A percentile compares a stretch with the other conserved stretches of the same genome.
phyloP scores from a whole-genome alignment of 1,140 invertebrate species.

The Varroa destructor region DNA sequence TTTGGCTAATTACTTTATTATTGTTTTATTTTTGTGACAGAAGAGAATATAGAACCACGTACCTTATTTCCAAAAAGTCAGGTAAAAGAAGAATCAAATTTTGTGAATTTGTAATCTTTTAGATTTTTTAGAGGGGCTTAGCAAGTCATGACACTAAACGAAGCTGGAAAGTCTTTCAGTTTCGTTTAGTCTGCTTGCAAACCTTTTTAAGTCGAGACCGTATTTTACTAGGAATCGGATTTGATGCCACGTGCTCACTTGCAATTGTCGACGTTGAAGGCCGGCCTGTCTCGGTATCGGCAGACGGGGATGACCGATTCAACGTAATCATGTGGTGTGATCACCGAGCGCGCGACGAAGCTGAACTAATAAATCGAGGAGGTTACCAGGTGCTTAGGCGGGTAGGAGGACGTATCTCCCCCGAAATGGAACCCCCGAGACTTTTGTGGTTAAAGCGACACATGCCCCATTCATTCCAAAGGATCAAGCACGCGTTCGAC shows the following conservation, averaged over 20 bases:
- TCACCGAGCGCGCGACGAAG: conserved; percentile 69
- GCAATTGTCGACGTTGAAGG: conserved; percentile 60
- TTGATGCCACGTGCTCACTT: conserved; percentile 89
- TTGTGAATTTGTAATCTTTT: no score
- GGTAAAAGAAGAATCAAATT: no score
- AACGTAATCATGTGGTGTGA: conserved; percentile 97
- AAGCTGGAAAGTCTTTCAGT: no score
- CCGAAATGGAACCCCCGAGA: conserved; percentile 92
- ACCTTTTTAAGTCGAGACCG: not conserved
- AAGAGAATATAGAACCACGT: no score
- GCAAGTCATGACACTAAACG: no score
- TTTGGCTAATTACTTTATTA: no score
- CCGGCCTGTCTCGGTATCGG: conserved; percentile 59
- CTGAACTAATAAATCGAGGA: conserved; percentile 62
- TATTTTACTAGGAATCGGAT: conserved; percentile 52
- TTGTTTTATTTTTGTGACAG: no score
- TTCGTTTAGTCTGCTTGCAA: not conserved
- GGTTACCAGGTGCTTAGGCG: conserved; percentile 61
- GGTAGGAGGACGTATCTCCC: conserved; percentile 76
- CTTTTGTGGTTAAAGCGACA: conserved; percentile 81
- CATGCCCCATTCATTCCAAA: conserved; percentile 51
- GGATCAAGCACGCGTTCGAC: conserved; percentile 66
- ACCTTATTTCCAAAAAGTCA: no score
- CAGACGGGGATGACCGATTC: conserved; percentile 46
- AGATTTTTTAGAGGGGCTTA: no score